phyloP scores from a whole-genome alignment of 2,888 invertebrate genomes.

The Xanthia togata region DNA sequence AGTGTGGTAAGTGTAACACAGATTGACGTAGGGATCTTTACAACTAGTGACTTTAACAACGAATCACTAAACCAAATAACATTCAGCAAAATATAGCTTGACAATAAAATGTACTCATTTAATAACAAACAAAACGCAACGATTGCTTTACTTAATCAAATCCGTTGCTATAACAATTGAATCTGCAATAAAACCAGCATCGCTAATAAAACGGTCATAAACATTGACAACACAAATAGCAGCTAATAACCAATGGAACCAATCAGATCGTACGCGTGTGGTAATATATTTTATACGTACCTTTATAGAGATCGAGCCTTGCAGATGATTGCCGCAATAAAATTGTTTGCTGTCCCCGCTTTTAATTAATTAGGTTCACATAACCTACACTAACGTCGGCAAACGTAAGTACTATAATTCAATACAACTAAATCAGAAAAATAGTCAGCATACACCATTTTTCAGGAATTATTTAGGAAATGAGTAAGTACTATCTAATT shows the following conservation, averaged over 20 bases:
- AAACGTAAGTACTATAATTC: slow-evolving; percentile 7
- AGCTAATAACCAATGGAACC: slow-evolving; percentile 86
- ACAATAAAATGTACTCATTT: slow-evolving; percentile 75
- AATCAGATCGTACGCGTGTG: slow-evolving; percentile 79
- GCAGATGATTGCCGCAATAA: slow-evolving; percentile 85
- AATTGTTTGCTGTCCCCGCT: slow-evolving; percentile 83
- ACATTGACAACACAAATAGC: slow-evolving; percentile 89
- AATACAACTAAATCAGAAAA: neutral
- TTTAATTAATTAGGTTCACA: slow-evolving; percentile 78
- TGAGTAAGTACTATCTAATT: neutral
- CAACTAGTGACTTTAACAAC: neutral
- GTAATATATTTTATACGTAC: slow-evolving; percentile 84
- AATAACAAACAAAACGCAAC: slow-evolving; percentile 80
- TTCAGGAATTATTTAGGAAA: neutral
- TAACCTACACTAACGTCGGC: slow-evolving; percentile 43
- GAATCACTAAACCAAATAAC: slow-evolving; percentile 25
- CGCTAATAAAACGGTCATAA: slow-evolving; percentile 87
- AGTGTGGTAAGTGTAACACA: neutral
- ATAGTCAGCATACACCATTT: neutral
- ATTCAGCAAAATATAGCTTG: slow-evolving; percentile 44
- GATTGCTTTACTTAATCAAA: slow-evolving; percentile 87
- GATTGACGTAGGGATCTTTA: neutral
- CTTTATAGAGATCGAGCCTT: slow-evolving; percentile 73
- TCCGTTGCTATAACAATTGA: slow-evolving; percentile 86
- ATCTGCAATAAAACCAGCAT: slow-evolving; percentile 86